A percentile compares a stretch with the other conserved stretches of the same genome.
Evolutionary conservation across 53 echinoderm and acorn worm species (phyloP).

Genomic region (Echinarachnius parma): DNA sequence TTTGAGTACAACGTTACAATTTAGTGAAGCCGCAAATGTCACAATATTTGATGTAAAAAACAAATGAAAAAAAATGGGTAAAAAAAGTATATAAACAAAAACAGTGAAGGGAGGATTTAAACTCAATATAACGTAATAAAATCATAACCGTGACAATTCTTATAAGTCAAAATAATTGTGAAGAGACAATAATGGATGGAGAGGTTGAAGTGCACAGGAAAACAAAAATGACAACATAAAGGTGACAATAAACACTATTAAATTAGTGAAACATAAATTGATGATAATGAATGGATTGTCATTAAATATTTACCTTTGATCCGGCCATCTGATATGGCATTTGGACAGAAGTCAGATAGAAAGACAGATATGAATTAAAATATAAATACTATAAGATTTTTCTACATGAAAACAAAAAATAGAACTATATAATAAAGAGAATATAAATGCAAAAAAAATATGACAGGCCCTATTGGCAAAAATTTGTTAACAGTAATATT

Average conservation of each 20-base stretch:
- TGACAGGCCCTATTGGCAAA: neutral
- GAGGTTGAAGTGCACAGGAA: no score
- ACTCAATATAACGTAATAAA: no score
- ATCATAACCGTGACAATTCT: no score
- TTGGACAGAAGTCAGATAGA: slow-evolving; percentile 38
- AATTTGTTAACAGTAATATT: neutral
- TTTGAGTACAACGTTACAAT: no score
- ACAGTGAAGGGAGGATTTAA: no score
- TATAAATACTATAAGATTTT: neutral
- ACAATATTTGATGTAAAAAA: no score
- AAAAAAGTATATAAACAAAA: no score
- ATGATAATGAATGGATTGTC: neutral
- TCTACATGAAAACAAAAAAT: neutral
- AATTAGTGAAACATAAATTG: neutral
- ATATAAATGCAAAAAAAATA: neutral
- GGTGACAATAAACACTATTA: neutral
- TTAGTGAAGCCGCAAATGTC: no score
- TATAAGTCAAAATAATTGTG: no score
- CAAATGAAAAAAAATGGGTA: no score
- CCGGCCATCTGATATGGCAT: slow-evolving; percentile 53
- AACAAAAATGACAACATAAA: no score
- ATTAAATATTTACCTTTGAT: slow-evolving; percentile 58
- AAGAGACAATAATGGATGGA: no score
- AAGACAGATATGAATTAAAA: slow-evolving; percentile 14
- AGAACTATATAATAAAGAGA: neutral